Base-by-base conservation (phyloP, 2,888 invertebrate genomes). In the Aricia artaxerxes region DNA sequence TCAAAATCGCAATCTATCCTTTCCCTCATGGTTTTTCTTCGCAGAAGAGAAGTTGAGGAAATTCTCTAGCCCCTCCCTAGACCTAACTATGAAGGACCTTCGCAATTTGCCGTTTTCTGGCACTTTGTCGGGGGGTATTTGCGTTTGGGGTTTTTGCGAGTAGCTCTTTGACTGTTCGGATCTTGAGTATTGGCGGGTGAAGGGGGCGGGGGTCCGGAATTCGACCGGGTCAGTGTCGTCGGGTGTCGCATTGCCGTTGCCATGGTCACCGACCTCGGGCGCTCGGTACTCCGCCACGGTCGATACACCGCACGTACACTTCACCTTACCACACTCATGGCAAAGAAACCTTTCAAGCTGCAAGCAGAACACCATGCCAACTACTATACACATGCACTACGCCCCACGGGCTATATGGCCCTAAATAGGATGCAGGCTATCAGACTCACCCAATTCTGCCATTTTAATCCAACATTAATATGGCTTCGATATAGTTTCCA, bases 321-420 rank as follows among this genome's bases (percentile, higher is more conserved):
- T 96, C 91, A 96, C 94, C 91, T 95, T 95, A 94, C 95, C 95
- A 95, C 96, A 96, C 87, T 95, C 95, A 91, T 95, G 95, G 95
- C 96, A 96, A 95, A 96, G 95, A 95, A 96, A 96, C 92, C 95
- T 96, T 95, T 96, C 96, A 95, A 96, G 95, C 96, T 96, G 95
- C 88, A 95, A 95, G 95, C 95, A 95, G 93, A 95, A 95, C 89
- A 88, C 91, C 95, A 95, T 95, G 94, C 95, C 91, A 85, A 91
- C 94, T 94, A 94, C 92, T 82, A 83, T 83, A 85, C 82, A 86
- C 89, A 87, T 88, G 93, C 93, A 87, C 85, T 82, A 82, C 77
- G 93, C 93, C 87, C 85, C 82, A 82, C 77, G 78, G 80, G 31
- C 31, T 13, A 13, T n/a, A 80, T 72, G 72, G 78, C 64, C 76